Evolutionary conservation across 2,888 invertebrate genomes (phyloP), one percentile per base, ranked within the genome.

Genomic region (Trimorus sp.): DNA sequence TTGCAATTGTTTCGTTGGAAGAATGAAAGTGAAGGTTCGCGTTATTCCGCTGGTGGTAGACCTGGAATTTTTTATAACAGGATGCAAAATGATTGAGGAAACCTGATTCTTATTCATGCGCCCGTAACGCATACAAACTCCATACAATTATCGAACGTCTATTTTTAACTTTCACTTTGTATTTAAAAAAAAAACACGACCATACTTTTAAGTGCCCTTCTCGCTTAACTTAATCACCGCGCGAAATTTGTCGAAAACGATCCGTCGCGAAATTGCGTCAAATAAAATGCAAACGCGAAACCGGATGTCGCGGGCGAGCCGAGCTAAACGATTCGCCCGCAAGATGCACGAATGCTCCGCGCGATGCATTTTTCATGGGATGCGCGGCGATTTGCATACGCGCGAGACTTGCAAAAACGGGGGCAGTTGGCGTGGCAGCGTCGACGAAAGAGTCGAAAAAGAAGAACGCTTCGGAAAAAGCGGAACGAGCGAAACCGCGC

Each of bases 311-410:
- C 79, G 69, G 78, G 78, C 74, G 73, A 70, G 56, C 74, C 51
- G 45, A 73, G 78, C 75, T 79, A 78, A 78, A 70, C 79, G 79
- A 75, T 79, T 79, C 68, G 26, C 26, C 62, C 74, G 77, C 82
- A 69, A 82, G 82, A 69, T 58, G 71, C 76, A 65, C 81, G 81
- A 66, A 51, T 58, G 73, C 45, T 40, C 69, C 45, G 60, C 14
- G 63, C 79, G 42, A 83, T 83, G 81, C 83, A 79, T 83, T 81
- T 83, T 83, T 83, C 78, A 77, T 76, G 58, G 78, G 74, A n/a
- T 59, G 60, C 74, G 38, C 66, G 51, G 37, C 38, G 65, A 75
- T 80, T 70, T 74, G 70, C 82, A 79, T 82, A 69, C 75, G 70
- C 68, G 63, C 59, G 71, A 78, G 63, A 78, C 66, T 70, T 59